Conservation (phyloP, 2,113 vertebrate genomes). For the Phrynosoma blainvillii region DNA sequence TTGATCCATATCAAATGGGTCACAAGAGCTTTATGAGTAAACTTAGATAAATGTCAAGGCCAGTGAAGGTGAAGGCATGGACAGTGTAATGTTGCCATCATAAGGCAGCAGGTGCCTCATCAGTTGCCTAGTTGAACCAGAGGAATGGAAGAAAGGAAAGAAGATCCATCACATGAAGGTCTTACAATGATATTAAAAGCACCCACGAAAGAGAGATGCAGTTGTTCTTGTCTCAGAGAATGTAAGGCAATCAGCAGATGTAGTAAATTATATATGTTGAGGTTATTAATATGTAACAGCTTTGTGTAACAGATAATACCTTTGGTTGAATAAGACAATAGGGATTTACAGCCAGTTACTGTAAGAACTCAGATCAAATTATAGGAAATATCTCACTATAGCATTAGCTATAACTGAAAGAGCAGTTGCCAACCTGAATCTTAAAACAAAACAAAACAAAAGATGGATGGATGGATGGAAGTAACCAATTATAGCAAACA, state of each 20-base stretch:
- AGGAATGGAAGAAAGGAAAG: slow-evolving; percentile 47
- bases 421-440: neutral
- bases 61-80: slow-evolving; percentile 29
- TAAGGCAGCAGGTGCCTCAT: slow-evolving; percentile 42
- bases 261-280: slow-evolving; percentile 52
- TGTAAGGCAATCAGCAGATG: slow-evolving; percentile 55
- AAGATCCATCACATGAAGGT: slow-evolving; percentile 19
- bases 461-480: neutral
- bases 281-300: neutral
- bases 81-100: neutral
- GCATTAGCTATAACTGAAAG: no score
- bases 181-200: slow-evolving; percentile 41
- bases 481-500: neutral
- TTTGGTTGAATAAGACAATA: neutral
- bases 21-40: slow-evolving; percentile 14
- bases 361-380: neutral
- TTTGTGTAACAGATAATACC: neutral
- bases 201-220: slow-evolving; percentile 40
- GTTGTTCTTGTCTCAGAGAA: slow-evolving; percentile 55
- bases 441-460: neutral
- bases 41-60: slow-evolving; percentile 33
- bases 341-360: neutral
- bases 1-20: neutral
- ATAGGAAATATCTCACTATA: neutral
- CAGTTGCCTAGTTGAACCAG: slow-evolving; percentile 30